These are phyloP conservation scores for Melanargia galathea DNA, from an alignment of 2,888 invertebrate genomes.

Conservation along the genomic window DNA sequence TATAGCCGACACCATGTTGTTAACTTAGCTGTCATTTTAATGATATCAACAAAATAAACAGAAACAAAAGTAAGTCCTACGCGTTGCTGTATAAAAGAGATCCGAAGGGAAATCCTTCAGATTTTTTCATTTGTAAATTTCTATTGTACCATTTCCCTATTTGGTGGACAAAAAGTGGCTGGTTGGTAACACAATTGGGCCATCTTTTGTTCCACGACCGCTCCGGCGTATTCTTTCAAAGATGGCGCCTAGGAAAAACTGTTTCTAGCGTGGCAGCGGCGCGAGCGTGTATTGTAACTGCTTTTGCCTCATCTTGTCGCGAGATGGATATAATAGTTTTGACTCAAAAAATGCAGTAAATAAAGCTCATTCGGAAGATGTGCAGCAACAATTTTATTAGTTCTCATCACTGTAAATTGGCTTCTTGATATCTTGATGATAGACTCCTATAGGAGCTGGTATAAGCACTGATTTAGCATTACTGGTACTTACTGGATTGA, in stretches of 20 bases:
- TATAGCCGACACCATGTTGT: no score
- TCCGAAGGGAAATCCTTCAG: conserved; percentile 38
- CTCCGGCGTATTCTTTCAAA: conserved; percentile 55
- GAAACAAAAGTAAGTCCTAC: conserved; percentile 1
- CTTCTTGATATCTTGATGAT: neutral
- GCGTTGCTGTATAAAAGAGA: conserved; percentile 33
- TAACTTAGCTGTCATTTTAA: no score
- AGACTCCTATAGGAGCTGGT: neutral
- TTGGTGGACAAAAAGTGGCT: conserved; percentile 58
- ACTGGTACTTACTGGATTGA: no score
- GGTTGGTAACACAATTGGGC: conserved; percentile 63
- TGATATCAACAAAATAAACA: conserved; percentile 4
- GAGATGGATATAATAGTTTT: conserved; percentile 38
- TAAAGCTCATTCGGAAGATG: neutral
- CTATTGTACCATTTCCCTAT: conserved; percentile 57
- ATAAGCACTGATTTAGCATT: no score
- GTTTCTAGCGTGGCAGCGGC: conserved; percentile 66
- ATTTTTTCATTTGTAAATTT: conserved; percentile 47
- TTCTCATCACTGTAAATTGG: neutral
- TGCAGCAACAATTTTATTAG: neutral
- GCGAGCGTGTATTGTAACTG: conserved; percentile 63
- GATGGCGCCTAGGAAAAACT: conserved; percentile 60
- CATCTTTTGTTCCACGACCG: conserved; percentile 60
- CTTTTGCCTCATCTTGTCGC: conserved; percentile 60
- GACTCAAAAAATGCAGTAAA: neutral